Evolutionary conservation across 2,113 vertebrate species (phyloP).

Genomic region (Cyrtonyx montezumae): DNA sequence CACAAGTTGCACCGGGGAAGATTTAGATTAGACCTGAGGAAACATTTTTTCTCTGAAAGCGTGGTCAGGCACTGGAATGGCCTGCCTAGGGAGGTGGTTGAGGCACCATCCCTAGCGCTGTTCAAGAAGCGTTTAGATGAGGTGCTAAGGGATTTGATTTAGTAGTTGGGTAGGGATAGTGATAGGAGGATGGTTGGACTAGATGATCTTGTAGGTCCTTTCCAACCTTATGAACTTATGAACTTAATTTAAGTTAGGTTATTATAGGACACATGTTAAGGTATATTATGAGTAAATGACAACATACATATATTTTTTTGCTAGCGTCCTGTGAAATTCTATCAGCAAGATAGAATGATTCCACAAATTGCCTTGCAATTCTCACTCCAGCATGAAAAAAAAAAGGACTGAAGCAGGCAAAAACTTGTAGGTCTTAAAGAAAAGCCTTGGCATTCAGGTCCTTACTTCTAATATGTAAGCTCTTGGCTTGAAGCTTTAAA

Average conservation of each 20-base stretch:
- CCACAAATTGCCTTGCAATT: not conserved
- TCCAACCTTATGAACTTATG: too few relatives aligned
- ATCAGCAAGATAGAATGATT: not conserved
- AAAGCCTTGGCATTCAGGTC: not conserved
- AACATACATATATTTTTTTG: not conserved
- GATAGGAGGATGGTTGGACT: too few relatives aligned
- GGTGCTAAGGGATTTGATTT: too few relatives aligned
- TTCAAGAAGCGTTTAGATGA: too few relatives aligned
- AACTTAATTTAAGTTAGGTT: not conserved
- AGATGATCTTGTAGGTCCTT: too few relatives aligned
- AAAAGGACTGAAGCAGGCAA: not conserved
- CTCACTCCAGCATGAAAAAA: not conserved
- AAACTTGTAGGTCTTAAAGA: not conserved
- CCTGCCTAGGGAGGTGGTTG: too few relatives aligned
- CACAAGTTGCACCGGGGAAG: too few relatives aligned
- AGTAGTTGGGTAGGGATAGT: too few relatives aligned
- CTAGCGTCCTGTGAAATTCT: not conserved
- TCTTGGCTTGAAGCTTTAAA: not conserved
- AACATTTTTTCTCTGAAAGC: too few relatives aligned
- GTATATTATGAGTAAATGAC: not conserved
- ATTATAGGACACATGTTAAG: not conserved
- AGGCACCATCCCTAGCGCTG: too few relatives aligned
- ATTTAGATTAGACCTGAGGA: too few relatives aligned
- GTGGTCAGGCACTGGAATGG: too few relatives aligned
- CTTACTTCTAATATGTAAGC: not conserved